A percentile compares a stretch with the other conserved stretches of the same genome.
These are phyloP conservation scores for Orchestia grillus DNA, from an alignment of 1,140 invertebrate species.

Conservation along the genomic window DNA sequence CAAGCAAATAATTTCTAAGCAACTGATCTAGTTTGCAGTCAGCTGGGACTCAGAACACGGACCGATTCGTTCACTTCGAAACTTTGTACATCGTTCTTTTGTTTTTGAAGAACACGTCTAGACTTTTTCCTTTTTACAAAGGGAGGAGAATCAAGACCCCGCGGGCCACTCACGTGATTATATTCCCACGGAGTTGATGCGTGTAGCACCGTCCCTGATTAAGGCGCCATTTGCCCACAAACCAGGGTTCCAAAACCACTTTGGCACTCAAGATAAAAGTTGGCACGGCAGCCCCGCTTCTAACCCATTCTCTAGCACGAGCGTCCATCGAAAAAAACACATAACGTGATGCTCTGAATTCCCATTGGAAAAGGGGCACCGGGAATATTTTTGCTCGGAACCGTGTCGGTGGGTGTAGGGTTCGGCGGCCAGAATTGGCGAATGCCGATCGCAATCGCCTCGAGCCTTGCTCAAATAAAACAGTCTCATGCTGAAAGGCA, in stretches of 20 bases:
- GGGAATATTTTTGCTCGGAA: conserved; percentile 44
- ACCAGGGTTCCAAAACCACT: not conserved
- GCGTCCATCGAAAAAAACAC: conserved; percentile 27
- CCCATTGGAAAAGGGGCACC: conserved; percentile 28
- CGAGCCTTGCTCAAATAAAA: conserved; percentile 29
- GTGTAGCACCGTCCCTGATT: not conserved
- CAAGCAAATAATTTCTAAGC: no score
- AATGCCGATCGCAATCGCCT: conserved; percentile 50
- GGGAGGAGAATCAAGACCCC: not conserved
- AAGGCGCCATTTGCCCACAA: not conserved
- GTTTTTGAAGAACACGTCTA: not conserved
- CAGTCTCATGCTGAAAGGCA: conserved; percentile 43
- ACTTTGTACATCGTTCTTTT: not conserved
- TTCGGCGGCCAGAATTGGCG: conserved; percentile 27
- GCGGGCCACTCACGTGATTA: not conserved
- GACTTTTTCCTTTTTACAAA: not conserved
- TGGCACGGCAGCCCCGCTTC: not conserved
- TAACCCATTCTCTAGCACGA: not conserved
- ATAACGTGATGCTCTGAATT: conserved; percentile 22
- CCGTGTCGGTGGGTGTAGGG: conserved; percentile 23
- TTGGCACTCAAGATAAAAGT: not conserved
- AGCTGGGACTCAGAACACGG: no score
- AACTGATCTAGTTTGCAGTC: no score
- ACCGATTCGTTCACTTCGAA: no score
- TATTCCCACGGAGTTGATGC: not conserved